These are phyloP conservation scores for Chlamydotis undulata DNA, from an alignment of 2,113 vertebrate species.

Conservation along the genomic window DNA sequence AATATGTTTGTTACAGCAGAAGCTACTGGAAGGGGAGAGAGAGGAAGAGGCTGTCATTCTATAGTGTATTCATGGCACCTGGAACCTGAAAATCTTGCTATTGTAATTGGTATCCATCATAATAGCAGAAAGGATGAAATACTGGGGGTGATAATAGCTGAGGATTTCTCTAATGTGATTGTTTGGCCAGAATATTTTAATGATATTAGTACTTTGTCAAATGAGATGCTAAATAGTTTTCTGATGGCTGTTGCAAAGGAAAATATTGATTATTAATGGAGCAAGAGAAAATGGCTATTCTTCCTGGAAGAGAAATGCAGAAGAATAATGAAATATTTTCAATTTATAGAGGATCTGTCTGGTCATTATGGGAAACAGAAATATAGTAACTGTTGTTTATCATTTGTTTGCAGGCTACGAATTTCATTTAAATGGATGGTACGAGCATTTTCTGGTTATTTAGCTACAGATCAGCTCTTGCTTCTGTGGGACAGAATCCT, in stretches of 20 bases:
- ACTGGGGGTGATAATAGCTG: neutral
- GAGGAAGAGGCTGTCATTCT: neutral
- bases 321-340: neutral
- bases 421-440: slow-evolving; percentile 99
- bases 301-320: neutral
- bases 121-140: neutral
- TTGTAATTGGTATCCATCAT: neutral
- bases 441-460: slow-evolving; percentile 95
- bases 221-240: neutral
- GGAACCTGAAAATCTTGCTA: neutral
- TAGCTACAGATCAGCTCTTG: slow-evolving; percentile 96
- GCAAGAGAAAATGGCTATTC: neutral
- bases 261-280: neutral
- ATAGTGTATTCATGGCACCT: neutral
- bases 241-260: neutral
- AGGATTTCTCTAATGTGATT: neutral
- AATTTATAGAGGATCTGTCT: neutral
- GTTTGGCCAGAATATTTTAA: neutral
- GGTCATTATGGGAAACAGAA: neutral
- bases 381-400: neutral
- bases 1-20: neutral
- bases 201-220: neutral
- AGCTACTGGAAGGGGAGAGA: neutral
- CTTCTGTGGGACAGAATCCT: slow-evolving; percentile 97
- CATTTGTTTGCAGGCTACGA: slow-evolving; percentile 80